Base-by-base conservation (phyloP, 2,113 vertebrate species). In the Emydura subglobosa region DNA sequence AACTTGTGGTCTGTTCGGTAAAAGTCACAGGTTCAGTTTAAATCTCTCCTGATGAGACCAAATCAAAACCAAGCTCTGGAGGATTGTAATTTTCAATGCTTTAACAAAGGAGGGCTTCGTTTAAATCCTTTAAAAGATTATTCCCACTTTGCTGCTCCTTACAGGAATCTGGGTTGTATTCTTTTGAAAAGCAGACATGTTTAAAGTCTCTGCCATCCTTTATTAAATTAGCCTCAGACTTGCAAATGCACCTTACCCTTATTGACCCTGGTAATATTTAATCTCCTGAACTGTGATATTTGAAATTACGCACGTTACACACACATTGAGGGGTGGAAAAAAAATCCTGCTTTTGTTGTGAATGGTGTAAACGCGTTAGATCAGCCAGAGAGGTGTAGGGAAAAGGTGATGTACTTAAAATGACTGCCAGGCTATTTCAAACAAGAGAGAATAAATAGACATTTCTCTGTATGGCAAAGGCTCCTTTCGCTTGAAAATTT, bases 161-260 rank as follows among this genome's bases (percentile, higher is more conserved):
- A 49, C 93, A 50, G 86, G 94, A 95, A 76, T 65, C 3, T 29
- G 85, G 65, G 94, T 17, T 89, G 92, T 88, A 93, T 93, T 95
- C 92, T 91, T 95, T 39, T 93, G 96, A 97, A 95, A 91, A 95
- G 92, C 93, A 96, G 96, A 65, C 87, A 42, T 79, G 95, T 93
- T 91, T 91, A 95, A 94, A 95, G 93, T 95, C 93, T 29, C 85
- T 95, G 92, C 96, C 96, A 95, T 95, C 81, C 92, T 96, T 97
- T 95, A 97, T 97, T 96, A 97, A 97, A 97, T 96, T 95, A 96
- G 90, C 96, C 87, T 89, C 96, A 96, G 96, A 97, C 96, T 97
- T 95, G 93, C 94, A 97, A 97, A 97, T 92, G 92, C 89, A 74
- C 93, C 94, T 97, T 95, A 92, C 72, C 96, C 89, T 88, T 95